Evolutionary conservation across 2,888 invertebrate genomes (phyloP), one percentile per base, ranked within the genome.

Genomic region (Anoncus sp.): DNA sequence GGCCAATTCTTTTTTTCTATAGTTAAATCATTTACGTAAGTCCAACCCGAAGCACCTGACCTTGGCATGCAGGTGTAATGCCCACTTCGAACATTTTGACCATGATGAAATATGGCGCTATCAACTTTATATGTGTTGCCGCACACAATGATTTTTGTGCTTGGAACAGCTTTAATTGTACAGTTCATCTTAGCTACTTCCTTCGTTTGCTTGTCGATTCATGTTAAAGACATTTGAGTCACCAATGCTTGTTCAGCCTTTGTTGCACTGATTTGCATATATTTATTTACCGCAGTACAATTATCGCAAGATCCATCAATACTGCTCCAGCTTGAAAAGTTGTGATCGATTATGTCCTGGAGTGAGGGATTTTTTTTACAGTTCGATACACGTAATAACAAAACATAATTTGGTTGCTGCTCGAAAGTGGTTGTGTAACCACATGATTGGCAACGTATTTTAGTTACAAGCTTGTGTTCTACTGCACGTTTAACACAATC

Each of bases 11-110:
- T 49, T 47, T 70, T 60, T 16, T 69, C 47, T 57, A 69, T 7
- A 9, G 14, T 69, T 7, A 4, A 35, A 57, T 69, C 69, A 49
- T 49, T 27, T 3, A 22, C 59, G 24, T 16, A 6, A 24, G 59
- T 59, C 69, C 69, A 69, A 1, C 31, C 12, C 12, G 49, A 38
- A 6, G 20, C 12, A 38, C 38, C 16, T 24, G 12, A 24, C 14
- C 60, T 49, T 27, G 60, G n/a, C 47, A 70, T 49, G 16, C 70
- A 57, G 59, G 60, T 70, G 22, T 51, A 60, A 35, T 70, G 60
- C 10, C 70, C 59, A 0, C 51, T 24, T 9, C 1, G 3, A 18
- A 70, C 12, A 20, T 51, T 38, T 24, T 12, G 7, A 3, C 70
- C 60, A 6, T 70, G 49, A 60, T 70, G 70, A 4, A 60, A 70